Evolutionary conservation across 2,888 invertebrate species (phyloP).

Genomic region (Philhelius pedissequus): DNA sequence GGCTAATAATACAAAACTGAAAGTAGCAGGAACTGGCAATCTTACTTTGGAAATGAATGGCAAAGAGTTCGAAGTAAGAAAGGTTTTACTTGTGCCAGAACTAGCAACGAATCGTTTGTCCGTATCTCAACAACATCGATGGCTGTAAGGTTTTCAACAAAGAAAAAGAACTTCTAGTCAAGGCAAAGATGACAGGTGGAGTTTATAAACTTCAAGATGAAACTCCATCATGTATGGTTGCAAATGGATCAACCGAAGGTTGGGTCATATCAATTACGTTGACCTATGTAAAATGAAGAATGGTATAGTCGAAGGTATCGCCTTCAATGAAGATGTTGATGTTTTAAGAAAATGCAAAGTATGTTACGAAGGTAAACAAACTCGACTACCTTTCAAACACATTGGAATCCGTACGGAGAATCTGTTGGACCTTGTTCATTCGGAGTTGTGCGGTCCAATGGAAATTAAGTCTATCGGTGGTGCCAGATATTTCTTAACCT

Average conservation of each 20-base stretch:
- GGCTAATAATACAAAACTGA: background rate
- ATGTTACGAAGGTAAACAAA: conserved; percentile 55
- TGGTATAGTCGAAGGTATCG: background rate
- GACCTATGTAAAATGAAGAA: background rate
- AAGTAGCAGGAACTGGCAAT: background rate
- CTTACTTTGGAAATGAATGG: background rate
- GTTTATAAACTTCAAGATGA: background rate
- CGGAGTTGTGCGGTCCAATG: background rate
- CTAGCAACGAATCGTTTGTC: background rate
- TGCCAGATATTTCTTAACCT: background rate
- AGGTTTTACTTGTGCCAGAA: background rate
- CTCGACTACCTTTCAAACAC: conserved; percentile 54
- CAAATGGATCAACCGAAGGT: background rate
- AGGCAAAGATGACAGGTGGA: too few relatives aligned
- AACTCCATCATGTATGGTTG: background rate
- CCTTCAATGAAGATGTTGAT: background rate
- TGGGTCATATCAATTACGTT: background rate
- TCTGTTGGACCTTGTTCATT: background rate
- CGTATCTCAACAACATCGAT: background rate
- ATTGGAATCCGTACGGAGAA: conserved; percentile 41
- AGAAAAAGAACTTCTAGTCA: background rate
- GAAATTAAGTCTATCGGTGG: background rate
- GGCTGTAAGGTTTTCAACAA: background rate
- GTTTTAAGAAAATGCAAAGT: background rate
- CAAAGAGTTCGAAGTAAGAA: background rate